Base-by-base conservation (phyloP, 2,888 invertebrate species). In the Melitaea athalia region DNA sequence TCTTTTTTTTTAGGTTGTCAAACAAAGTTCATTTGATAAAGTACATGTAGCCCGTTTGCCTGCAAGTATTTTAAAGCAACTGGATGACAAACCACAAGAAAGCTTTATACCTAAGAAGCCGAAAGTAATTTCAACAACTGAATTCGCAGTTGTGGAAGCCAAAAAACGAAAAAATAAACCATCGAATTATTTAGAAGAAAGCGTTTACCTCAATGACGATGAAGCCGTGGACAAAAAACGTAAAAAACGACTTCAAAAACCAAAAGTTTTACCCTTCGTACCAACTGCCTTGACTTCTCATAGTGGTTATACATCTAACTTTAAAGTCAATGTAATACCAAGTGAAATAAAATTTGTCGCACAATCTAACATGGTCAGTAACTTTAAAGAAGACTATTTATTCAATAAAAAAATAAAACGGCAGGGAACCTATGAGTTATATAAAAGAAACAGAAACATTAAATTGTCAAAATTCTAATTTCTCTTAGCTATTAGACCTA, bases 141-240 rank as follows among this genome's bases (percentile, higher is more conserved):
- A 81, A n/a, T 92, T 92, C 73, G 42, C 77, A 53, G 88, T 92
- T 0, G 85, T 89, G 82, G 80, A 86, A 75, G 74, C 81, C 1
- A 82, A 72, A 65, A 81, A 74, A 70, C 81, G 81, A 50, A 86
- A 79, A 74, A 87, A 79, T 66, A 91, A 89, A 75, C 92, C 92
- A 3, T 92, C 92, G 7, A 82, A 83, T 65, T 92, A 87, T 75
- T 81, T 92, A 69, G 92, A 92, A 83, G 86, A 92, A 72, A 92
- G 89, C 77, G 78, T 92, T 49, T 89, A 85, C 74, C 72, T 90
- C n/a, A 86, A 89, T 73, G 85, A 85, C 31, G 76, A 81, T 17
- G 72, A 70, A 33, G 55, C 63, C 6, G 60, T 68, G 31, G 67
- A 43, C 38, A 72, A 71, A 55, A 74, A 75, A 61, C 57, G 45